Evolutionary conservation across 2,113 vertebrate species (phyloP).

Genomic region (Polyodon spathula): DNA sequence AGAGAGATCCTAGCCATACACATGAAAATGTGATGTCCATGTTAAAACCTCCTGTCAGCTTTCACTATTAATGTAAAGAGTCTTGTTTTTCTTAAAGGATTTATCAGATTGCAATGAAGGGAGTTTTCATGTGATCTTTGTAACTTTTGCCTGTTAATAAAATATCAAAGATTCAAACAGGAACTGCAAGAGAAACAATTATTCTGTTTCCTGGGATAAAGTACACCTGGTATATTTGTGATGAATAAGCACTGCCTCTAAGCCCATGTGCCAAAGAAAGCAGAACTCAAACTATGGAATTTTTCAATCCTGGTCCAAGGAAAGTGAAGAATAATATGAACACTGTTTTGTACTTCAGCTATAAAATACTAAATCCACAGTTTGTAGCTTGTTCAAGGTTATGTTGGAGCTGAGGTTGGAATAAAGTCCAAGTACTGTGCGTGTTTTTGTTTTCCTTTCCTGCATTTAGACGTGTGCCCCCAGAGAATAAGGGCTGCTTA

Average conservation of each 20-base stretch:
- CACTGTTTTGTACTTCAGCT: conserved; percentile 37
- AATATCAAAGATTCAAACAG: background rate
- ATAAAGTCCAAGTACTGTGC: conserved; percentile 5
- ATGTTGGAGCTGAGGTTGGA: conserved; percentile 22
- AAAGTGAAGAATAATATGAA: conserved; percentile 38
- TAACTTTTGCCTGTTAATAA: background rate
- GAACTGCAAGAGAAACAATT: conserved; percentile 11
- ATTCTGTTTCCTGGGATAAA: conserved; percentile 37
- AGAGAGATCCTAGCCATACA: too few species aligned
- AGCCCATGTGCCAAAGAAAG: conserved; percentile 54
- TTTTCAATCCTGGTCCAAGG: conserved; percentile 40
- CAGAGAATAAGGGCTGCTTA: conserved; percentile 6
- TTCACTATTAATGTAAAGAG: background rate
- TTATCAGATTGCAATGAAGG: background rate
- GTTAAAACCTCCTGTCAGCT: background rate
- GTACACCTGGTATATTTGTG: conserved; percentile 48
- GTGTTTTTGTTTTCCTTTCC: background rate
- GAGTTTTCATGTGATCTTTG: background rate
- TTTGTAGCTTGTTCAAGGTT: conserved; percentile 14
- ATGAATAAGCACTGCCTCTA: conserved; percentile 43
- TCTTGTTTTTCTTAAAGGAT: background rate
- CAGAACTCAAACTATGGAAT: conserved; percentile 38
- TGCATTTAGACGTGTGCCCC: background rate
- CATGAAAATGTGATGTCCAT: background rate
- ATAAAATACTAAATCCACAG: conserved; percentile 25